Conservation (phyloP, 2,797 vertebrate genomes). For the Decapterus maruadsi region DNA sequence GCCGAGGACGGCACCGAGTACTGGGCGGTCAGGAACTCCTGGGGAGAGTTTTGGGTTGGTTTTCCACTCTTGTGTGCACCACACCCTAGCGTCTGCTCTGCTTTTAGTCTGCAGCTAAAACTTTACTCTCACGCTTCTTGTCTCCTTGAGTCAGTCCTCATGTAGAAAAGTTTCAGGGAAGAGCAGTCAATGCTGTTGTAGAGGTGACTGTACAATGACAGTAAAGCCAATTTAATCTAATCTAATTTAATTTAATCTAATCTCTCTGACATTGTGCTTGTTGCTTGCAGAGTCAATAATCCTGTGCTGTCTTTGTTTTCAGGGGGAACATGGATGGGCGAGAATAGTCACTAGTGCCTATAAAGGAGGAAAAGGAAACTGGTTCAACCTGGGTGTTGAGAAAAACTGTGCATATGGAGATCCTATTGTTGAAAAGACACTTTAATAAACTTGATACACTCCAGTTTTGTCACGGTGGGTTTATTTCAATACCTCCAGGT, state of each 20-base stretch:
- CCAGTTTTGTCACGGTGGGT: not conserved
- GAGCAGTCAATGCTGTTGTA: not conserved
- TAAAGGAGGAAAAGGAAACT: conserved; percentile 89
- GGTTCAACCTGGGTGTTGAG: conserved; percentile 94
- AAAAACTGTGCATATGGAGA: conserved; percentile 91
- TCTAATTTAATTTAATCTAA: no score
- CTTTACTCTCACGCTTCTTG: not conserved
- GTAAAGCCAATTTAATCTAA: no score
- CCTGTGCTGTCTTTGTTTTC: conserved; percentile 27
- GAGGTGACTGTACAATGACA: no score
- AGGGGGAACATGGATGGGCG: conserved; percentile 96
- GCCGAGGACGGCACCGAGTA: conserved; percentile 87
- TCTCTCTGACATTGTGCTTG: not conserved
- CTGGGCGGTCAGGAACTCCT: conserved; percentile 98
- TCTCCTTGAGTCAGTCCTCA: not conserved
- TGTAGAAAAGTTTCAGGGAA: not conserved
- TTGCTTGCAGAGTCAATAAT: conserved; percentile 5
- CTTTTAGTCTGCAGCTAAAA: not conserved
- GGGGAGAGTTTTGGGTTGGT: conserved; percentile 97
- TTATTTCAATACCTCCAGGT: not conserved
- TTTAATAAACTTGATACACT: conserved; percentile 6
- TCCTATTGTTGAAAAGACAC: conserved; percentile 80
- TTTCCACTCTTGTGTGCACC: not conserved
- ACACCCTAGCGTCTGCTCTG: not conserved
- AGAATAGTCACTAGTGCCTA: conserved; percentile 94